A percentile compares a stretch with the other conserved stretches of the same genome.
phyloP scores from a whole-genome alignment of 2,888 invertebrate genomes.

The Icerya purchasi region DNA sequence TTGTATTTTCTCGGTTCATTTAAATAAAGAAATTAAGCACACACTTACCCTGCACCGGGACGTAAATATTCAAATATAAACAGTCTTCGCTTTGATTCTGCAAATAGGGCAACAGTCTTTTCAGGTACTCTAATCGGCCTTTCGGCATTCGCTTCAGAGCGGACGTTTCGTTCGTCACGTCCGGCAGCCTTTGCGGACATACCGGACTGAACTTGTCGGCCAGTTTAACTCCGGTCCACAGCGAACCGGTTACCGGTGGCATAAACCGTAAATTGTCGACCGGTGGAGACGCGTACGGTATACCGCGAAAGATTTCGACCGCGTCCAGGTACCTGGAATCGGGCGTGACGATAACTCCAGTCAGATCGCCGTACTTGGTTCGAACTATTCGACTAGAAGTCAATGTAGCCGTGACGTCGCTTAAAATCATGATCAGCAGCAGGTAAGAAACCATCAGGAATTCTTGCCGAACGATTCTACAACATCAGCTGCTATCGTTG shows the following conservation, averaged over 20 bases:
- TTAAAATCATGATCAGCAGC: conserved; percentile 17
- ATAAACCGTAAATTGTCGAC: conserved; percentile 75
- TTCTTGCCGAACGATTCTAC: too few species aligned
- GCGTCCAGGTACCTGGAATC: conserved; percentile 62
- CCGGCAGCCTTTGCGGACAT: conserved; percentile 76
- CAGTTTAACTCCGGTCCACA: conserved; percentile 74
- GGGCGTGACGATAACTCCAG: conserved; percentile 62
- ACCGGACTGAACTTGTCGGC: conserved; percentile 75
- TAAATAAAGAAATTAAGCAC: not conserved
- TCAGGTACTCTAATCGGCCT: conserved; percentile 70
- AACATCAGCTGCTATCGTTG: too few species aligned
- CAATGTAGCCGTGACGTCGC: conserved; percentile 17
- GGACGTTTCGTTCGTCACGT: conserved; percentile 62
- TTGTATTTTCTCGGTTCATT: too few species aligned
- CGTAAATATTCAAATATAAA: conserved; percentile 87
- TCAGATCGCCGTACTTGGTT: conserved; percentile 70
- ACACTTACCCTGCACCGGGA: conserved; percentile 73
- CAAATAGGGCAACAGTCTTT: conserved; percentile 64
- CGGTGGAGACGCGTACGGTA: conserved; percentile 87
- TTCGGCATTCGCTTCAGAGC: conserved; percentile 67
- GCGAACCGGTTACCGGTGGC: conserved; percentile 83
- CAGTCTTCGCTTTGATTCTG: conserved; percentile 92
- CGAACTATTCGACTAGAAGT: conserved; percentile 62
- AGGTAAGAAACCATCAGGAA: conserved; percentile 13
- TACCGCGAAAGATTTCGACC: conserved; percentile 79